Evolutionary conservation across 2,113 vertebrate genomes (phyloP).

Genomic region (Solea senegalensis): DNA sequence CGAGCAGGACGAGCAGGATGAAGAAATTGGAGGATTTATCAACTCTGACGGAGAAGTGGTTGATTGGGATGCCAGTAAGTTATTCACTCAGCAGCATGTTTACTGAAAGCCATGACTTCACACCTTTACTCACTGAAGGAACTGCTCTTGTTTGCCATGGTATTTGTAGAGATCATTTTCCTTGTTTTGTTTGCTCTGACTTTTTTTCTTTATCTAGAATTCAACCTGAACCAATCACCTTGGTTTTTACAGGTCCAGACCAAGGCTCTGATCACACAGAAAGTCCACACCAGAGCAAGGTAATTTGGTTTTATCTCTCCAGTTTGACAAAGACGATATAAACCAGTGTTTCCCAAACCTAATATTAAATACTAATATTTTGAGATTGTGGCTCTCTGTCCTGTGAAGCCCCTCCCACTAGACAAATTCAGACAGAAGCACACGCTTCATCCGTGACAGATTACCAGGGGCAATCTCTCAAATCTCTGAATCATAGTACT

Average conservation of each 20-base stretch:
- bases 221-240: conserved; percentile 1
- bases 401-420: too few species aligned
- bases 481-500: too few species aligned
- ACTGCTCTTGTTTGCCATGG: too few species aligned
- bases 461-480: too few species aligned
- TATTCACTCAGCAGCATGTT: neutral
- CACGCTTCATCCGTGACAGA: too few species aligned
- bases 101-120: neutral
- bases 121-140: neutral
- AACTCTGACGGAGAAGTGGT: conserved; percentile 70
- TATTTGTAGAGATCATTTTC: neutral
- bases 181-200: neutral
- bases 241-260: conserved; percentile 47
- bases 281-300: conserved; percentile 41
- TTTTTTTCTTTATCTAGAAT: neutral
- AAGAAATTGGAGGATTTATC: conserved; percentile 66
- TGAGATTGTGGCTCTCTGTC: too few species aligned
- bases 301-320: conserved; percentile 16
- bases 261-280: conserved; percentile 41
- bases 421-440: too few species aligned
- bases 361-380: too few species aligned
- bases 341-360: too few species aligned
- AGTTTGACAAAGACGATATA: neutral
- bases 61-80: conserved; percentile 65
- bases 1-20: conserved; percentile 1